A percentile compares a stretch with the other conserved stretches of the same genome.
phyloP scores from a whole-genome alignment of 2,797 vertebrate species.

The Onychomys torridus region DNA sequence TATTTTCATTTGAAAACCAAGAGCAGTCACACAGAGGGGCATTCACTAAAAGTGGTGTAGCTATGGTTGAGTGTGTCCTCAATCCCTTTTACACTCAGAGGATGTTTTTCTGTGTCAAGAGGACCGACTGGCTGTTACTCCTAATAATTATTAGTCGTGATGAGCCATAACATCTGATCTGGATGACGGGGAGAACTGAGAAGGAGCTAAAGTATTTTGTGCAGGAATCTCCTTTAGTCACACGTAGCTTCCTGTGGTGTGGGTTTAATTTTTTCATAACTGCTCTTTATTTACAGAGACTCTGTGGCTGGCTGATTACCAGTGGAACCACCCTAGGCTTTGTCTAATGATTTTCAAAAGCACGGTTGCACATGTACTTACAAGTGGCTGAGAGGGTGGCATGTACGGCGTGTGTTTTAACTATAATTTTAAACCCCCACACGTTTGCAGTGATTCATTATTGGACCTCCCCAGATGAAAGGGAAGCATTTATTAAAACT shows the following conservation, averaged over 20 bases:
- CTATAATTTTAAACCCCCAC: not conserved
- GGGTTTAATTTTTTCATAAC: conserved; percentile 73
- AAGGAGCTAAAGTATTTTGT: not conserved
- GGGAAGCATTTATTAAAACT: conserved; percentile 57
- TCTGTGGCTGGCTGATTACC: not conserved
- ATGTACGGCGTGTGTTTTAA: not conserved
- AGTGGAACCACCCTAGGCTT: not conserved
- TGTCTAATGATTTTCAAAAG: conserved; percentile 47
- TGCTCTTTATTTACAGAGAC: conserved; percentile 53
- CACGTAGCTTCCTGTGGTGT: conserved; percentile 1
- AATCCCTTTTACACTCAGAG: conserved; percentile 33
- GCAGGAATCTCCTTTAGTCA: conserved; percentile 41
- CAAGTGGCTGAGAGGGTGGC: not conserved
- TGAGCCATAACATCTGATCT: conserved; percentile 29
- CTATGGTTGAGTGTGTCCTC: not conserved
- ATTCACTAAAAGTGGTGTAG: not conserved
- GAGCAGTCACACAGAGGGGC: not conserved
- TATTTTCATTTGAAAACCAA: conserved; percentile 51
- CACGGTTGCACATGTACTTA: conserved; percentile 6
- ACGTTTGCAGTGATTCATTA: conserved; percentile 35
- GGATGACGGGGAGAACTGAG: conserved; percentile 16
- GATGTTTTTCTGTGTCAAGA: not conserved
- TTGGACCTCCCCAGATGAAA: conserved; percentile 12
- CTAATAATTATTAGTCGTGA: conserved; percentile 36
- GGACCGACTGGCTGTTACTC: not conserved